Base-by-base conservation (phyloP, 1,140 invertebrate genomes). In the Leptopilina boulardi region DNA sequence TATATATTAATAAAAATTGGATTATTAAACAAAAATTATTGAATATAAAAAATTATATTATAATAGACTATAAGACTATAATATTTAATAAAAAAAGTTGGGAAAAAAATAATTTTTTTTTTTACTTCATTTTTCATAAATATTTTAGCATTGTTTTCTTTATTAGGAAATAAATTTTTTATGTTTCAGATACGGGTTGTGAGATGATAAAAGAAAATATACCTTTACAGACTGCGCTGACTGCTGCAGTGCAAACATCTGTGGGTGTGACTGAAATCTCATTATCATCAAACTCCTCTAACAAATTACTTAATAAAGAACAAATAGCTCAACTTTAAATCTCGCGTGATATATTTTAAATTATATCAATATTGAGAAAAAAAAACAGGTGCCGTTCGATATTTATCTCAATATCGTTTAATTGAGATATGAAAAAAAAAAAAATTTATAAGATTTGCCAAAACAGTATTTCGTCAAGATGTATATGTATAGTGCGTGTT, bases 201-300 rank as follows among this genome's bases (percentile, higher is more conserved):
- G 86, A 89, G 71, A 75, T 82, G 80, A 78, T 82, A 78, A 87
- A 88, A 70, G 89, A 90, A 80, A 88, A 85, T 76, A 86, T 89
- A 75, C 89, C 89, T 59, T 76, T 90, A 21, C 87, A 89, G 76
- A 84, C 88, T 75, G 89, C 88, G 44, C 78, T 89, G 30, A 88
- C 86, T 30, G 83, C 87, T 18, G 87, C 89, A 18, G 89, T 89
- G 44, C 88, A 89, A 83, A 89, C 88, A 51, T 90, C 89, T n/a
- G 85, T 87, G 30, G 87, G 87, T 56, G 85, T 89, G 66, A 89
- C 88, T 59, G 88, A 90, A 83, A 89, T 89, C 81, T 86, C 88
- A 51, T 76, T 88, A 76, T 79, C 87, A 75, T 87, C 89, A 30
- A 89, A 87, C 83, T 84, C 85, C 70, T 86, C 87, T 56, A 85